Percentiles rank a stretch among this genome's conserved stretches.
Conservation (phyloP, 2,797 vertebrate species). For the Propithecus deckenii region DNA sequence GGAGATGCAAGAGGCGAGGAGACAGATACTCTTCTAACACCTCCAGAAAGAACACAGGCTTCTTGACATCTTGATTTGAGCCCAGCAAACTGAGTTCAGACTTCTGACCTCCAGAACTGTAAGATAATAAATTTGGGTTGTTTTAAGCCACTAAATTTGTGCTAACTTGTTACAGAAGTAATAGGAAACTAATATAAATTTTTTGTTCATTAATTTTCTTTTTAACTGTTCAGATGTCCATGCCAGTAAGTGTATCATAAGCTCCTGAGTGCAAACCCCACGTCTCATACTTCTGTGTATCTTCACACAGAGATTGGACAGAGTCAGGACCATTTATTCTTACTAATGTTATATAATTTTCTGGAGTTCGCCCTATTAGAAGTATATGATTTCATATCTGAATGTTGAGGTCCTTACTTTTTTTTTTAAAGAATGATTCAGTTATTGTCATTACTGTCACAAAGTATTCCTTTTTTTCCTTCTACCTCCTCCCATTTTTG, state of each 20-base stretch:
- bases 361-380: neutral
- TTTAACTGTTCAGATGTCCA: neutral
- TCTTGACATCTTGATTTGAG: neutral
- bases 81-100: neutral
- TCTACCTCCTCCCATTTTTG: too few species aligned
- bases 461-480: neutral
- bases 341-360: neutral
- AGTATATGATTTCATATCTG: neutral
- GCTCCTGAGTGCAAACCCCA: neutral
- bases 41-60: neutral
- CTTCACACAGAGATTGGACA: neutral
- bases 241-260: neutral
- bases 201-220: neutral
- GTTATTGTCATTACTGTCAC: neutral
- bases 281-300: neutral
- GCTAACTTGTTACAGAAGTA: neutral
- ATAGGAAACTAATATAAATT: neutral
- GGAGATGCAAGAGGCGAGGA: neutral
- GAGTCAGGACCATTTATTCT: neutral
- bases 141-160: neutral
- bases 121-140: neutral
- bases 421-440: neutral
- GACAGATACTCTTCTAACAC: neutral
- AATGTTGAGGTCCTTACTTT: neutral
- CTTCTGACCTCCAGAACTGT: neutral